Evolutionary conservation across 1,140 invertebrate genomes (phyloP).

Genomic region (Drosophila suzukii): DNA sequence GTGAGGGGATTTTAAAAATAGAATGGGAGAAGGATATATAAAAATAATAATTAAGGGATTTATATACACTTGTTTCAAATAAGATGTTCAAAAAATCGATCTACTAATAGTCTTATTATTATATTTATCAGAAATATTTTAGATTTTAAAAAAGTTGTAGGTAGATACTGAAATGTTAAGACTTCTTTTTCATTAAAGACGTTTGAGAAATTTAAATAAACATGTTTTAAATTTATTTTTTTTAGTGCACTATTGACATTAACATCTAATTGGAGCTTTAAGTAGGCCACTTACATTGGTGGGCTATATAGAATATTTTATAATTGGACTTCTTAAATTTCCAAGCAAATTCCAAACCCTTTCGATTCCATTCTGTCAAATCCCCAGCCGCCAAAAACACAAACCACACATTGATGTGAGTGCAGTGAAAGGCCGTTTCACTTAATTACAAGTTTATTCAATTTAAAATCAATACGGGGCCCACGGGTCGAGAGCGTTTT

Average conservation of each 20-base stretch:
- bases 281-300: too few species aligned
- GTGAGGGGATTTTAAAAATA: not conserved
- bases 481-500: conserved; percentile 33
- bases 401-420: not conserved
- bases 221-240: too few species aligned
- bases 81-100: too few species aligned
- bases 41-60: not conserved
- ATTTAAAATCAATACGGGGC: conserved; percentile 45
- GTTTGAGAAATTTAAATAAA: too few species aligned
- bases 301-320: not conserved
- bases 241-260: too few species aligned
- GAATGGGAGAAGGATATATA: not conserved
- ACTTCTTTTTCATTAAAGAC: too few species aligned
- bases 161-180: too few species aligned
- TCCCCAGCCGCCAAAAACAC: not conserved
- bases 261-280: too few species aligned
- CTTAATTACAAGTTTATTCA: conserved; percentile 45
- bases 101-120: too few species aligned
- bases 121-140: too few species aligned
- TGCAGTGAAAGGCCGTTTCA: conserved; percentile 6
- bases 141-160: too few species aligned
- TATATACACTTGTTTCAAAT: too few species aligned
- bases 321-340: not conserved
- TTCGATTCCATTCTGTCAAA: not conserved
- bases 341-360: not conserved